Conservation (phyloP, 2,113 vertebrate genomes). For the Alethe diademata region DNA sequence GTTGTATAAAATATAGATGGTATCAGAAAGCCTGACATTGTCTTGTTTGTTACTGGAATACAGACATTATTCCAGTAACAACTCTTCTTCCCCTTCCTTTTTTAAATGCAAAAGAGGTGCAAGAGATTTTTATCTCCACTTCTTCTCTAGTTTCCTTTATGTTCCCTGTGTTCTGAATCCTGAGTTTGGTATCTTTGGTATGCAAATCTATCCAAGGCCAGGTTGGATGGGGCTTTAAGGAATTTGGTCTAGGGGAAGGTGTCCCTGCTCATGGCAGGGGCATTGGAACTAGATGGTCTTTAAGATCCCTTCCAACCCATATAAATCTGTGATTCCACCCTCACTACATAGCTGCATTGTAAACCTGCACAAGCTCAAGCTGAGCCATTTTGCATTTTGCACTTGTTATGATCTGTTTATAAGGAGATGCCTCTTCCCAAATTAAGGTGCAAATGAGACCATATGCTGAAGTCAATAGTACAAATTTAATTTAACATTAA, state of each 20-base stretch:
- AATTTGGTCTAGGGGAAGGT: background rate
- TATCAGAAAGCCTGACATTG: background rate
- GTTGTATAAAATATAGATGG: conserved; percentile 37
- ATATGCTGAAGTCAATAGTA: background rate
- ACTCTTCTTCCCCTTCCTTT: background rate
- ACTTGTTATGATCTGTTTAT: background rate
- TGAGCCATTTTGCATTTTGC: background rate
- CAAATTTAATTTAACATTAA: background rate
- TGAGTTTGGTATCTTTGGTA: background rate
- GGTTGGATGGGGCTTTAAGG: background rate
- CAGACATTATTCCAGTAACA: background rate
- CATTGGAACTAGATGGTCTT: background rate
- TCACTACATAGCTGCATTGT: background rate
- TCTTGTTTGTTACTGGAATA: background rate
- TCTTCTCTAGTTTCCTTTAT: background rate
- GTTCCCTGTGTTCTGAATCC: background rate
- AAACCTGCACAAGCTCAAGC: background rate
- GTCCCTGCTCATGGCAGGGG: background rate
- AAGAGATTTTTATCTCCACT: background rate
- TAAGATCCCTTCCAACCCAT: background rate
- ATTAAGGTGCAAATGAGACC: background rate
- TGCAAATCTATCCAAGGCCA: background rate
- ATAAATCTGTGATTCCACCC: background rate
- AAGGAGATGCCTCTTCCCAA: background rate
- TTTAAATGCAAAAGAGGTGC: background rate